Base-by-base conservation (phyloP, 2,113 vertebrate species). In the Phylloscopus whistleri region DNA sequence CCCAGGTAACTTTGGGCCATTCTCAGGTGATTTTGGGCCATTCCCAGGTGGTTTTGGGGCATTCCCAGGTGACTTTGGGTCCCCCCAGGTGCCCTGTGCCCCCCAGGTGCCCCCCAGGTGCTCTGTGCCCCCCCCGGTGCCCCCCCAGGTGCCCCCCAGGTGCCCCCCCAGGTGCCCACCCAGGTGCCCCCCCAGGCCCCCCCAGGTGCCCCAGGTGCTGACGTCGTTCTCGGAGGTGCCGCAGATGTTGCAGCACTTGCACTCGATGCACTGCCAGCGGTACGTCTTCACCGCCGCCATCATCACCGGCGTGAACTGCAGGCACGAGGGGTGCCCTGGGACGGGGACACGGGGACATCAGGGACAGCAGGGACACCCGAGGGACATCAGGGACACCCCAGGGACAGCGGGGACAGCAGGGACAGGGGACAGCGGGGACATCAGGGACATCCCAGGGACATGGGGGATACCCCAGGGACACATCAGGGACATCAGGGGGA, bases 221-320 rank as follows among this genome's bases (percentile, higher is more conserved):
- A 39, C 99, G 2, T 99, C 99, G 1, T 99, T 99, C 98, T 99
- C 99, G 0, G 99, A 99, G 58, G 99, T 99, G 86, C 99, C 99
- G 1, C 99, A 99, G 84, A 99, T 98, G 95, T 99, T 99, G 97
- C 99, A 99, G 97, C 99, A 99, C 95, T 99, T 99, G 98, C 99
- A 99, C 97, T 99, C 99, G 39, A 99, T 99, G 97, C 99, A 99
- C 93, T 99, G 99, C 99, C 99, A 99, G 95, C 98, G 99, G 90
- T 99, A 99, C 11, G 99, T 99, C 98, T 99, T 99, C 87, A 99
- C 99, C 0, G 99, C 99, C 0, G 99, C 99, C 99, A 99, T 99
- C 99, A 99, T 99, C 83, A 99, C 98, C 0, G 99, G 98, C 6
- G 99, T 99, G 98, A 99, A 99, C 98, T 99, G 99, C 95, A 99